A percentile compares a stretch with the other conserved stretches of the same genome.
These are phyloP conservation scores for Sclerurus mexicanus DNA, from an alignment of 2,113 vertebrate species.

Conservation along the genomic window DNA sequence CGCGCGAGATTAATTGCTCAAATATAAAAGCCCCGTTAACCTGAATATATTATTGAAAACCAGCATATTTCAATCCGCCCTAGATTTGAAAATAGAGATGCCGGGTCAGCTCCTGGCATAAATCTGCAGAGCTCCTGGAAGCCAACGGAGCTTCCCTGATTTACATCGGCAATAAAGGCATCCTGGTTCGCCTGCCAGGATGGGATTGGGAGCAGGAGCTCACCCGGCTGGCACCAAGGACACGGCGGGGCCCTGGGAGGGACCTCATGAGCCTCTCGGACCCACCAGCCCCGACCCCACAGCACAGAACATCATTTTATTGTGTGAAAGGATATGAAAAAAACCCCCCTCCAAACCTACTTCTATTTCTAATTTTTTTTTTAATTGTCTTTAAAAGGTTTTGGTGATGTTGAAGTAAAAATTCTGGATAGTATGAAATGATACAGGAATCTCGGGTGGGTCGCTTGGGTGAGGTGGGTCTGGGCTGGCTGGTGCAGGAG, in stretches of 20 bases:
- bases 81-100: slow-evolving; percentile 43
- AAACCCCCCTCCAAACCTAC: too few relatives aligned
- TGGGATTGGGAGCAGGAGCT: background rate
- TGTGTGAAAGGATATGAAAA: background rate
- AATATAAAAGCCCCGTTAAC: slow-evolving; percentile 33
- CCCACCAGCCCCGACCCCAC: background rate
- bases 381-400: background rate
- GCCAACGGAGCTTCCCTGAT: background rate
- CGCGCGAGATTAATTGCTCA: background rate
- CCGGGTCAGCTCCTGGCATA: slow-evolving; percentile 32
- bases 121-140: slow-evolving; percentile 4
- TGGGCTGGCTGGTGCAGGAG: fast-evolving
- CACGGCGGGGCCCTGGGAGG: background rate
- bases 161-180: background rate
- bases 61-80: slow-evolving; percentile 42
- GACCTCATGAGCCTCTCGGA: background rate
- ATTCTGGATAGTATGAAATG: fast-evolving
- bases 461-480: too few relatives aligned
- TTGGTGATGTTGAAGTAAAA: background rate
- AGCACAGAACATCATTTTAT: background rate
- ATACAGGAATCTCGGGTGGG: background rate
- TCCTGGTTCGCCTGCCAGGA: background rate
- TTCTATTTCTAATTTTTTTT: background rate
- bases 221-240: background rate
- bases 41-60: slow-evolving; percentile 42